Conservation (phyloP, 2,797 vertebrate genomes). For the Lophotriccus pileatus region DNA sequence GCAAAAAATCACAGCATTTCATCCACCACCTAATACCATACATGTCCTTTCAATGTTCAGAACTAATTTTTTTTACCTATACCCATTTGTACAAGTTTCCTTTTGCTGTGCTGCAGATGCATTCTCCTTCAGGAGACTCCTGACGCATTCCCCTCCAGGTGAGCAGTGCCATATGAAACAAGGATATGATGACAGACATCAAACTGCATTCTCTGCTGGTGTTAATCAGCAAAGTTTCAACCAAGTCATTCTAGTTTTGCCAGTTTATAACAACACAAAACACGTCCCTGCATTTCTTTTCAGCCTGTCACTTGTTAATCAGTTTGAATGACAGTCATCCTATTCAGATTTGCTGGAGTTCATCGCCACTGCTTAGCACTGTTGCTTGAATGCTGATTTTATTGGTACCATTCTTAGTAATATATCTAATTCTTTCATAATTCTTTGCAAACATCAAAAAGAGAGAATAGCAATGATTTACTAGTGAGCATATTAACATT, state of each 20-base stretch:
- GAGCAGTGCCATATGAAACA: not conserved
- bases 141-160: not conserved
- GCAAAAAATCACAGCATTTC: not conserved
- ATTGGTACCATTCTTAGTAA: not conserved
- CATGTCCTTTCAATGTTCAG: not conserved
- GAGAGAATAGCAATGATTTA: conserved; percentile 30
- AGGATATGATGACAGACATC: not conserved
- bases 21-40: not conserved
- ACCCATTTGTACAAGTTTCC: not conserved
- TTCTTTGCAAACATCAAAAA: not conserved
- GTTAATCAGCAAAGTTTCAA: not conserved
- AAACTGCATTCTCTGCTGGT: not conserved
- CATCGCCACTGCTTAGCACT: not conserved
- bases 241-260: not conserved
- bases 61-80: not conserved
- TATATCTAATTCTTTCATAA: not conserved
- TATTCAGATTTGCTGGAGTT: not conserved
- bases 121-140: not conserved
- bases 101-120: not conserved
- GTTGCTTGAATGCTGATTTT: not conserved
- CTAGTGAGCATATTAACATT: conserved; percentile 39
- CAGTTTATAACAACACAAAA: not conserved
- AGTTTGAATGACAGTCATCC: not conserved
- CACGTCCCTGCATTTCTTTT: not conserved
- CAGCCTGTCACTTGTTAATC: not conserved